Evolutionary conservation across 2,113 vertebrate genomes (phyloP).

Genomic region (Neogale vison): DNA sequence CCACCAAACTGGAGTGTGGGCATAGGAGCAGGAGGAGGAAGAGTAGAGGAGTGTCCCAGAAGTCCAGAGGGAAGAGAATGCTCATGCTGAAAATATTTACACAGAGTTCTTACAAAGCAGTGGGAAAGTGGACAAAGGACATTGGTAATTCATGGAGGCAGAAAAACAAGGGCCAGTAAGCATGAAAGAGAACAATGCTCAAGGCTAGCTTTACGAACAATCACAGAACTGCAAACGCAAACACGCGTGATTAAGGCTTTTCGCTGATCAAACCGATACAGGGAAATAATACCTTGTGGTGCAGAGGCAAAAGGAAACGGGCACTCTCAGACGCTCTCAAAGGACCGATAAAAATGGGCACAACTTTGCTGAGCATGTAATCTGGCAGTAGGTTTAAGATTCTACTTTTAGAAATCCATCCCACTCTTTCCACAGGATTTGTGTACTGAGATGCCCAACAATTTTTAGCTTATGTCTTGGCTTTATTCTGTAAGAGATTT

Average conservation of each 20-base stretch:
- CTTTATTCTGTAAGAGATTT: neutral
- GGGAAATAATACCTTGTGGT: neutral
- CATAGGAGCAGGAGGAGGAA: neutral
- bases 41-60: neutral
- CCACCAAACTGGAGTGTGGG: neutral
- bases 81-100: neutral
- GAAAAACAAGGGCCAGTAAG: neutral
- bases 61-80: neutral
- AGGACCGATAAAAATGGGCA: neutral
- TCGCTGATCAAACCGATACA: neutral
- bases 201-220: neutral
- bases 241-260: neutral
- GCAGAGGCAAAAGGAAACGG: neutral
- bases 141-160: neutral
- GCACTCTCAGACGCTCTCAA: neutral
- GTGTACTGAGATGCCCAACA: neutral
- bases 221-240: neutral
- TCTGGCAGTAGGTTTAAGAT: neutral
- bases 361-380: neutral
- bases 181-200: neutral
- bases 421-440: neutral
- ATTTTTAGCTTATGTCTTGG: neutral
- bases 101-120: neutral
- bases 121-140: neutral
- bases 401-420: constrained; percentile 8